Conservation (phyloP, 2,113 vertebrate genomes). For the Hystrix cristata region DNA sequence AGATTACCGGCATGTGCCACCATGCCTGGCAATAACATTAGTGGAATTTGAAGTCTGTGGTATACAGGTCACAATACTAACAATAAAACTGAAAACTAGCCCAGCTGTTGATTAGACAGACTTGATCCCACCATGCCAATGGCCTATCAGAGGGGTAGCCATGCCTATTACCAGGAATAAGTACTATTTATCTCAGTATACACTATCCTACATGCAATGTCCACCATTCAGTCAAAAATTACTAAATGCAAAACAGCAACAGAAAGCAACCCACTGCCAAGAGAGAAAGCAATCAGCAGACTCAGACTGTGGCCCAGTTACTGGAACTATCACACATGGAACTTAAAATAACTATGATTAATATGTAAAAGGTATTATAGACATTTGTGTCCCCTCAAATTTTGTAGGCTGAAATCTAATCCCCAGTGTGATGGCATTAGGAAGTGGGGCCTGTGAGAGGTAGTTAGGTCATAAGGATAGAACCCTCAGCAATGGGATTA, state of each 20-base stretch:
- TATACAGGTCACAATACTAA: neutral
- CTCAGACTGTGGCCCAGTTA: neutral
- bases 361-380: neutral
- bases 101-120: neutral
- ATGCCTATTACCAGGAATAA: constrained; percentile 20
- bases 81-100: constrained; percentile 19
- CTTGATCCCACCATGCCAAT: neutral
- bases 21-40: neutral
- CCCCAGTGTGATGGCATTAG: neutral
- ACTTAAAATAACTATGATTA: constrained; percentile 50
- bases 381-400: neutral
- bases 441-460: neutral
- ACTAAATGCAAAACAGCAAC: constrained; percentile 60
- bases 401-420: neutral
- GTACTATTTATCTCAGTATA: constrained; percentile 43
- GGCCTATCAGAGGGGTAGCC: constrained; percentile 13
- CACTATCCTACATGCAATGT: neutral
- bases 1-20: too few species aligned
- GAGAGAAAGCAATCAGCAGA: constrained; percentile 49
- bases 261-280: constrained; percentile 16
- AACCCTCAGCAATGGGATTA: neutral
- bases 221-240: constrained; percentile 33
- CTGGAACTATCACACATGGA: constrained; percentile 36
- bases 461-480: neutral
- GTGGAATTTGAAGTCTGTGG: constrained; percentile 15